Base-by-base conservation (phyloP, 92 coral and sea anemone species). In the Galaxea fascicularis region DNA sequence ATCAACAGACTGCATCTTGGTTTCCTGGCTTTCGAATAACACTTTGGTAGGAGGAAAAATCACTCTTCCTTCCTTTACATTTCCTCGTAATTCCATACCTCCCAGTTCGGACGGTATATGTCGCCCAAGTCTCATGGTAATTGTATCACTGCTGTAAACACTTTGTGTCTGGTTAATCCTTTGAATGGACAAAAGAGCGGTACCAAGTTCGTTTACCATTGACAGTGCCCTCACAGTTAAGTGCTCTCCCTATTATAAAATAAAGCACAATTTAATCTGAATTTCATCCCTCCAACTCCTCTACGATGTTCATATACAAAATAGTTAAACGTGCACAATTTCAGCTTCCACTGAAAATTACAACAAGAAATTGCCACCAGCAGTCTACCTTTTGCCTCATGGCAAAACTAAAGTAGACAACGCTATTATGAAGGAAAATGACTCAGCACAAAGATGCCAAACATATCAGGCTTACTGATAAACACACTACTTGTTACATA, bases 371-470 rank as follows among this genome's bases (percentile, higher is more conserved):
- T n/a, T n/a, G n/a, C n/a, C n/a, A n/a, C n/a, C n/a, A n/a, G n/a
- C n/a, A n/a, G n/a, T n/a, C n/a, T n/a, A n/a, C n/a, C n/a, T n/a
- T n/a, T n/a, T n/a, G n/a, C n/a, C n/a, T n/a, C n/a, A n/a, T n/a
- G n/a, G n/a, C n/a, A n/a, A n/a, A n/a, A n/a, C n/a, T n/a, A n/a
- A n/a, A n/a, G n/a, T n/a, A n/a, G n/a, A n/a, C n/a, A n/a, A n/a
- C n/a, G n/a, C n/a, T n/a, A n/a, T n/a, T n/a, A n/a, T n/a, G n/a
- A n/a, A n/a, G n/a, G n/a, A n/a, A n/a, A n/a, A n/a, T n/a, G n/a
- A n/a, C n/a, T n/a, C n/a, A n/a, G n/a, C n/a, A n/a, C 89, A 90
- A 71, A 80, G 93, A 49, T 75, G 92, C 76, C 90, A 93, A 66
- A 93, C 92, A 44, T 21, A 79, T 87, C 90, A 70, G 80, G 41